These are phyloP conservation scores for Ascaphus truei DNA, from an alignment of 2,113 vertebrate species.

Conservation along the genomic window DNA sequence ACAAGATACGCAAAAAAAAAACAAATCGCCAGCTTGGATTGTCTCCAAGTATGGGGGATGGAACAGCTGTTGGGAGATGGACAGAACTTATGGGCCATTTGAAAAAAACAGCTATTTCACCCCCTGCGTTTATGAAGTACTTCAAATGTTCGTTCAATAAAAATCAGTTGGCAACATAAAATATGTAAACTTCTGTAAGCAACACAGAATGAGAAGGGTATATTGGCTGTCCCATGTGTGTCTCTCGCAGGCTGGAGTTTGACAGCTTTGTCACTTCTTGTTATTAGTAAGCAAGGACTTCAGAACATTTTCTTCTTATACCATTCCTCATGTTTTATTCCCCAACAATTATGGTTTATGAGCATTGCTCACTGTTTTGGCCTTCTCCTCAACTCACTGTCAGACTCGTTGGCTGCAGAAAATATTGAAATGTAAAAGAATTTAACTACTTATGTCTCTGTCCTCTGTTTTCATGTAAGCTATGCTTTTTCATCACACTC, in stretches of 20 bases:
- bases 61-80: too few species aligned
- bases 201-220: neutral
- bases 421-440: slow-evolving; percentile 7
- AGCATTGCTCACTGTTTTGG: slow-evolving; percentile 28
- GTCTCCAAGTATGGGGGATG: too few species aligned
- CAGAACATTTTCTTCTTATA: slow-evolving; percentile 2
- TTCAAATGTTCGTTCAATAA: too few species aligned
- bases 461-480: too few species aligned
- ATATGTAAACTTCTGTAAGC: too few species aligned
- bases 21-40: too few species aligned
- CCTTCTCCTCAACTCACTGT: slow-evolving; percentile 14
- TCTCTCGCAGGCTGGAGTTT: neutral
- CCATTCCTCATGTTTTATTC: slow-evolving; percentile 14
- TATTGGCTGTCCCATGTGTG: neutral
- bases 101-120: too few species aligned
- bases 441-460: slow-evolving; percentile 11
- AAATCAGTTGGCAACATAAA: too few species aligned
- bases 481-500: too few species aligned
- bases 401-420: slow-evolving; percentile 26
- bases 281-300: slow-evolving; percentile 1
- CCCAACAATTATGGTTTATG: slow-evolving; percentile 32
- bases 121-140: too few species aligned
- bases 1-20: too few species aligned
- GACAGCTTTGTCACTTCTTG: neutral
- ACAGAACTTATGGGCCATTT: too few species aligned